phyloP scores from a whole-genome alignment of 2,113 vertebrate genomes.

The Cebidichthys violaceus region DNA sequence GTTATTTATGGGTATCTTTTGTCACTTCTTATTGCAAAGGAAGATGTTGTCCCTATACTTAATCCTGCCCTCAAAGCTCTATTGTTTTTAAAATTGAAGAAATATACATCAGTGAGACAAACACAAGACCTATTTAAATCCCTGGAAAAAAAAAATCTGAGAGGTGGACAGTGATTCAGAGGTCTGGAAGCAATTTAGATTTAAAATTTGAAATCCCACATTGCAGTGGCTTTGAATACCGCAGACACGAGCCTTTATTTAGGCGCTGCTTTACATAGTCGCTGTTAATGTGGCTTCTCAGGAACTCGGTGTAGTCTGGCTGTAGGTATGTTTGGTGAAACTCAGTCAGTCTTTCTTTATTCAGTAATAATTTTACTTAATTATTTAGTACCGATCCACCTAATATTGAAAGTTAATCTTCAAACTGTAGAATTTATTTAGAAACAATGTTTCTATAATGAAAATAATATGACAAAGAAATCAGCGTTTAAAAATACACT shows the following conservation, averaged over 20 bases:
- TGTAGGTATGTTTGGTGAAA: background rate
- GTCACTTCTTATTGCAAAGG: background rate
- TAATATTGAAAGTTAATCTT: background rate
- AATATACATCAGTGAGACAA: background rate
- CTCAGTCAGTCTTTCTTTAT: too few relatives aligned
- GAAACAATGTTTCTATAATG: too few relatives aligned
- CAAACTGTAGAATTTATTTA: background rate
- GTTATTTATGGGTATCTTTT: background rate
- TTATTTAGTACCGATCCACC: background rate
- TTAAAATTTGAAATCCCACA: background rate
- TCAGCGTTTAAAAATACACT: background rate
- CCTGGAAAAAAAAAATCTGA: background rate
- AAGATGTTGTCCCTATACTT: background rate
- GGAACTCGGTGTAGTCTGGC: background rate
- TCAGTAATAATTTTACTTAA: too few relatives aligned
- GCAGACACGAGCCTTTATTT: background rate
- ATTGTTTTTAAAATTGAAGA: background rate
- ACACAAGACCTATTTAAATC: background rate
- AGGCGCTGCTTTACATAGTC: background rate
- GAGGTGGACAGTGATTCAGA: background rate
- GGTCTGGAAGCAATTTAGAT: background rate
- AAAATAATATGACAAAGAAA: too few relatives aligned
- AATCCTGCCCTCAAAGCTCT: background rate
- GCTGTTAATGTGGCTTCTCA: background rate
- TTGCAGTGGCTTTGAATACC: background rate